Evolutionary conservation across 2,113 vertebrate species (phyloP).

Genomic region (Grammomys dolichurus): DNA sequence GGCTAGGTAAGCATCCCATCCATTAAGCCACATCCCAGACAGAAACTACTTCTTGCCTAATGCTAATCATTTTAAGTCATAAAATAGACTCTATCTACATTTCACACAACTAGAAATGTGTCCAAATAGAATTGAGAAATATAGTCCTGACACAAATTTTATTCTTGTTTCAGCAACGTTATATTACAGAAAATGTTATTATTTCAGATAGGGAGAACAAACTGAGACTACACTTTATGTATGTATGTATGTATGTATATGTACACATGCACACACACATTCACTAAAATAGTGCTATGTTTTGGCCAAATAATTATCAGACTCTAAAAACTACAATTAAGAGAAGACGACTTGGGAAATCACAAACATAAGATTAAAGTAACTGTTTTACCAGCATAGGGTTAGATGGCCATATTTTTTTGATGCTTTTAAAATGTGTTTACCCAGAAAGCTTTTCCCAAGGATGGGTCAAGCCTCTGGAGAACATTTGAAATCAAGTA

Average conservation of each 20-base stretch:
- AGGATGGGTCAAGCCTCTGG: constrained; percentile 67
- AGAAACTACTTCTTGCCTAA: constrained; percentile 21
- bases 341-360: constrained; percentile 84
- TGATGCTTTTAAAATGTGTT: constrained; percentile 72
- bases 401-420: constrained; percentile 84
- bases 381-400: constrained; percentile 85
- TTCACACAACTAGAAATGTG: constrained; percentile 27
- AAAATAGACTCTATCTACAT: background rate
- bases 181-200: constrained; percentile 36
- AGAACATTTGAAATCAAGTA: constrained; percentile 68
- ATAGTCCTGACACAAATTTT: constrained; percentile 53
- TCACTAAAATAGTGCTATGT: constrained; percentile 5
- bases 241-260: no score
- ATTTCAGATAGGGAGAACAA: constrained; percentile 33
- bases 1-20: background rate
- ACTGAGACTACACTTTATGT: constrained; percentile 42
- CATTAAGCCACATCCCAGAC: background rate
- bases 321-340: constrained; percentile 29
- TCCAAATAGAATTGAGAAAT: constrained; percentile 56
- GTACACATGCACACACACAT: no score
- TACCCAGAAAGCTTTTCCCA: constrained; percentile 78
- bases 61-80: constrained; percentile 29
- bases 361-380: constrained; percentile 89
- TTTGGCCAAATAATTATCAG: constrained; percentile 43
- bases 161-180: constrained; percentile 40